Evolutionary conservation across 2,797 vertebrate genomes (phyloP).

Genomic region (Hippoglossus hippoglossus): DNA sequence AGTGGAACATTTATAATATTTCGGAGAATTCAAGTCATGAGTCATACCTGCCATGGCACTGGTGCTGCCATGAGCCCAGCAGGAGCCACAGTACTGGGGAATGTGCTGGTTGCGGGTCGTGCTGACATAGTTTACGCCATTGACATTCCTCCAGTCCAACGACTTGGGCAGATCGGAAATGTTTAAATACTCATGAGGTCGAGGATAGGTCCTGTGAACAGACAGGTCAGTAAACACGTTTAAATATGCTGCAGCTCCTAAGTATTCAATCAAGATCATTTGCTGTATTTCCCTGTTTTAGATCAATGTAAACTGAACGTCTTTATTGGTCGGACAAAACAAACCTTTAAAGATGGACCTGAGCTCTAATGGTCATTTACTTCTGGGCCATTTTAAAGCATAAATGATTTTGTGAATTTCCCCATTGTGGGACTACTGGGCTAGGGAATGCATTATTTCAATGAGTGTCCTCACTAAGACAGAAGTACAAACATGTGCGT

Average conservation of each 20-base stretch:
- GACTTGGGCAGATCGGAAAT: constrained; percentile 80
- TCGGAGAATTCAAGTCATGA: neutral
- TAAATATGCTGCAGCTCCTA: too few species aligned
- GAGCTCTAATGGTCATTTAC: too few species aligned
- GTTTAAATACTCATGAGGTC: constrained; percentile 89
- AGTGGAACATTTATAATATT: neutral
- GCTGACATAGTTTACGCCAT: constrained; percentile 90
- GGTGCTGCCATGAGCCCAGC: constrained; percentile 97
- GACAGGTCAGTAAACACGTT: neutral
- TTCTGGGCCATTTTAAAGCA: neutral
- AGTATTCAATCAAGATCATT: too few species aligned
- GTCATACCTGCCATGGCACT: constrained; percentile 92
- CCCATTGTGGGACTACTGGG: too few species aligned
- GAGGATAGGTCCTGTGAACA: constrained; percentile 82
- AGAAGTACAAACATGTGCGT: too few species aligned
- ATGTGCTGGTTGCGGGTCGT: constrained; percentile 97
- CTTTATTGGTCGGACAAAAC: too few species aligned
- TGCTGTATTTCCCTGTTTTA: too few species aligned
- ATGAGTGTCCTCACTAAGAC: too few species aligned
- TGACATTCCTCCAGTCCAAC: constrained; percentile 95
- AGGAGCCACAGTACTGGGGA: constrained; percentile 97
- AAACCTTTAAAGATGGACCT: too few species aligned
- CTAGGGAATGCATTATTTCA: too few species aligned
- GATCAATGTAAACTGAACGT: too few species aligned
- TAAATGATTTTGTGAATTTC: too few species aligned